Evolutionary conservation across 2,113 vertebrate species (phyloP).

Genomic region (Pipra filicauda): DNA sequence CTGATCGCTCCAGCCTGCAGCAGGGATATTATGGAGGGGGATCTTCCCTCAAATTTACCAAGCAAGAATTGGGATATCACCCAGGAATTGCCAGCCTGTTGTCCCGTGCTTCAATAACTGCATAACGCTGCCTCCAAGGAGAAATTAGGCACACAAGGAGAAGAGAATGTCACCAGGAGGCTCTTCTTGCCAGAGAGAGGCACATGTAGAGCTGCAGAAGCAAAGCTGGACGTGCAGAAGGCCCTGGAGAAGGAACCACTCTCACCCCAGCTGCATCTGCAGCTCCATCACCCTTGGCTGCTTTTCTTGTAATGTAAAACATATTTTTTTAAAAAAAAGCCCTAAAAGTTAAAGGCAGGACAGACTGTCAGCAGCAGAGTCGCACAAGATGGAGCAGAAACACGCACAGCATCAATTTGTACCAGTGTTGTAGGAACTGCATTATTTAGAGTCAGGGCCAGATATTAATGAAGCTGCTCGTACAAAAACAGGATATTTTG

Average conservation of each 20-base stretch:
- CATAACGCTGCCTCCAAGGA: background rate
- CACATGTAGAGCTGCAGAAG: rapidly evolving
- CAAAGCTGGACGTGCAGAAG: background rate
- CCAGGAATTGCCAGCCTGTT: background rate
- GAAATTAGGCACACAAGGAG: background rate
- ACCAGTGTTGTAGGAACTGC: background rate
- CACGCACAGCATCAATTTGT: rapidly evolving
- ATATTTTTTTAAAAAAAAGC: background rate
- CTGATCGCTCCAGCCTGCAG: background rate
- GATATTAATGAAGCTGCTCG: constrained; percentile 55
- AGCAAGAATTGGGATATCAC: background rate
- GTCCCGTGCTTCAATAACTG: background rate
- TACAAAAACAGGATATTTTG: constrained; percentile 24
- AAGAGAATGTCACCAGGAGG: background rate
- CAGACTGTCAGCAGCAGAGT: background rate
- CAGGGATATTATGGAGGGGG: background rate
- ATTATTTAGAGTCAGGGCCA: background rate
- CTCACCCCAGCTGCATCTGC: background rate
- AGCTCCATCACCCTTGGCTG: background rate
- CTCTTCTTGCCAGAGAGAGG: background rate
- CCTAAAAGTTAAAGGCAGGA: background rate
- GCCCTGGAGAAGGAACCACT: background rate
- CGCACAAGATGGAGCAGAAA: background rate
- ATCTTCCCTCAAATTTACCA: background rate
- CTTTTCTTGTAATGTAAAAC: background rate